Base-by-base conservation (phyloP, 2,797 vertebrate genomes). In the Cossypha polioptera region DNA sequence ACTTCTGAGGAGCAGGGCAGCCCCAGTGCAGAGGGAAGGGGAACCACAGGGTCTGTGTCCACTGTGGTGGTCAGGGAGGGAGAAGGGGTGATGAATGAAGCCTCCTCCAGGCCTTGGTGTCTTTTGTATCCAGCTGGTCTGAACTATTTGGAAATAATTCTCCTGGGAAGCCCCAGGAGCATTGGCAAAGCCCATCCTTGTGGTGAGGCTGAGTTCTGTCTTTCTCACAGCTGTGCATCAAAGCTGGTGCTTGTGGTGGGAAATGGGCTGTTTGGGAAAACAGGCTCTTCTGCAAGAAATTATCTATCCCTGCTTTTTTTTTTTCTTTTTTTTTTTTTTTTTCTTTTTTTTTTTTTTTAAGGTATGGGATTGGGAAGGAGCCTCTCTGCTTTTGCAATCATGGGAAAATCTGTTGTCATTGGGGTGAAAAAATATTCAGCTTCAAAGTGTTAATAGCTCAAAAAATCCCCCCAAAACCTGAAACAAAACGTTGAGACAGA, bases 1-100 rank as follows among this genome's bases (percentile, higher is more conserved):
- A 0, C 5, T 35, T 3, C 6, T 4, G 35, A n/a, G n/a, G 45
- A 66, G 50, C 2, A 0, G 22, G 1, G 24, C 15, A 43, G 36
- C 43, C 29, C 43, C 7, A 19, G 19, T 1, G 3, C 1, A 16
- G 38, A 63, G 59, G 63, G 68, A 31, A 18, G 7, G 12, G 33
- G 29, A 8, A 2, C 9, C 1, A 6, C 13, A 4, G 3, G n/a
- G 19, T 2, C 8, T 40, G 79, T 21, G 47, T 6, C 75, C 50
- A 20, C 40, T 48, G 22, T 16, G 26, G 59, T 24, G 50, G 48
- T 21, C 72, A 65, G 58, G 15, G 13, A 8, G 18, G 36, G 43
- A 40, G 29, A 19, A 19, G 33, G 43, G 51, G 16, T 45, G 25
- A 22, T 33, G 45, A 11, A 16, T 31, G 31, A 20, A 63, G 9